phyloP scores from a whole-genome alignment of 2,888 invertebrate genomes.

The Melanchra persicariae region DNA sequence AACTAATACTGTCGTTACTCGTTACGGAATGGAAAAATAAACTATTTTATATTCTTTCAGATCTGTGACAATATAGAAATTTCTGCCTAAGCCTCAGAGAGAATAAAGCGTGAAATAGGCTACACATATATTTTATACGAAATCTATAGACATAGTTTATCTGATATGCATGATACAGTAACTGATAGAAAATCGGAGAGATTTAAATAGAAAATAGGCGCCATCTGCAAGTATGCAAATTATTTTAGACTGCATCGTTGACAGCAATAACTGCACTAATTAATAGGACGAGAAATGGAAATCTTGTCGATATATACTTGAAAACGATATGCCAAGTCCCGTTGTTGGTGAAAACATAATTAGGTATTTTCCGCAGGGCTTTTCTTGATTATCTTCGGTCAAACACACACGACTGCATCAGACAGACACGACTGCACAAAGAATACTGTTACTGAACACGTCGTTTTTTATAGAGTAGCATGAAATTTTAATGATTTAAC shows the following conservation, averaged over 20 bases:
- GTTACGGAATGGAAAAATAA: too few species aligned
- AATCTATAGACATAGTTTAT: neutral
- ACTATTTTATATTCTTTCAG: too few species aligned
- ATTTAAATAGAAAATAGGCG: constrained; percentile 5
- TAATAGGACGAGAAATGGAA: constrained; percentile 4
- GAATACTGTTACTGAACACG: too few species aligned
- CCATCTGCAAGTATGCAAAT: constrained; percentile 41
- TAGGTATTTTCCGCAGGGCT: neutral
- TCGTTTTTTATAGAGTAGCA: neutral
- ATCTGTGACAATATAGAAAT: too few species aligned
- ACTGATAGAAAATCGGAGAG: constrained; percentile 20
- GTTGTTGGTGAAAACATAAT: neutral
- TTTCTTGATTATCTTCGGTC: neutral
- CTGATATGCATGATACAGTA: neutral
- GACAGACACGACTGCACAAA: too few species aligned
- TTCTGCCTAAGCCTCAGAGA: too few species aligned
- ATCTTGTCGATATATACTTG: constrained; percentile 2
- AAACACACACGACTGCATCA: neutral
- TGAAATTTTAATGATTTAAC: neutral
- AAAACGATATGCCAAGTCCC: neutral
- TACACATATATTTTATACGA: neutral
- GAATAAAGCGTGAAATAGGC: neutral
- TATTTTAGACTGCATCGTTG: constrained; percentile 11
- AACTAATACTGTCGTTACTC: too few species aligned
- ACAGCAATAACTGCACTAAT: constrained; percentile 5